Base-by-base conservation (phyloP, 2,888 invertebrate species). In the Drosophila glabriapex region DNA sequence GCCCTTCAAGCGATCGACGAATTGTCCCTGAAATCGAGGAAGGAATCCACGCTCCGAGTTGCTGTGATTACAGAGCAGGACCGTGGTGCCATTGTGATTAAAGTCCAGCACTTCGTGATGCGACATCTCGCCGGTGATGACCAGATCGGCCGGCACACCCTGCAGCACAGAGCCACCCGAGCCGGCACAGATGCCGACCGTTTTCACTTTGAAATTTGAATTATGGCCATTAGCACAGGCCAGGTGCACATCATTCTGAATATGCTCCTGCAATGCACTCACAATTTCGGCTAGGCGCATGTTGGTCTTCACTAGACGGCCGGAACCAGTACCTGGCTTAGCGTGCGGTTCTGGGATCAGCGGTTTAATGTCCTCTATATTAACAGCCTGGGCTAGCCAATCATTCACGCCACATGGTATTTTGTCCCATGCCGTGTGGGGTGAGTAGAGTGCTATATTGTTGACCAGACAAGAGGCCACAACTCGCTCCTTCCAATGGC, bases 81-180 rank as follows among this genome's bases (percentile, higher is more conserved):
- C 98, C 67, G 96, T 95, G 22, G 95, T 95, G 35, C 97, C 96
- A 64, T 95, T 95, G 85, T 98, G 97, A 31, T 96, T 95, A 0
- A 97, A 98, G 90, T 99, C 97, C 41, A 99, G 94, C 1, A 98
- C 94, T 80, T 99, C 98, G 91, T 99, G 99, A 93, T 99, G 99
- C 1, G 97, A 95, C 98, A 99, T 98, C 94, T 99, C 99, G 12
- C 95, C 97, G 22, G 98, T 98, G 41, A 99, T 92, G 89, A 96
- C 97, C 19, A 99, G 94, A 94, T 98, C 97, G 4, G 97, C 97
- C 25, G 92, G 69, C 0, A 96, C 94, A 19, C 95, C 95, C 77
- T 95, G 95, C 28, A 99, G 93, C 3, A 99, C 95, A 0, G 97
- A 96, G 9, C 95, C 94, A 0, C 99, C 99, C 0, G 98, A 97